phyloP scores from a whole-genome alignment of 2,888 invertebrate species.

The Steinernema scapterisci region DNA sequence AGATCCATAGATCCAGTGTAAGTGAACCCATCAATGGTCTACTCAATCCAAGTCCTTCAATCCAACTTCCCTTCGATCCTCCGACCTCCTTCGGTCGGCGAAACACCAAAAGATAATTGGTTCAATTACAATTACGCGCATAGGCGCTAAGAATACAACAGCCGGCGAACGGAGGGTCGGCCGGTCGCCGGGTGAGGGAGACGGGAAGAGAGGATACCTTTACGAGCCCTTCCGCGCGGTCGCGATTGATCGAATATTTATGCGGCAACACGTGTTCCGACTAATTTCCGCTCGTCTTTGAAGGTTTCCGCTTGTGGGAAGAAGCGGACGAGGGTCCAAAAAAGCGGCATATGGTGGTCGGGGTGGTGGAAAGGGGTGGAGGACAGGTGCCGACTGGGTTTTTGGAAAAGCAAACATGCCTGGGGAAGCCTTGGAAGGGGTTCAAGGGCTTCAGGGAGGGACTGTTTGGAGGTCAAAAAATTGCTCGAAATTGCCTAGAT shows the following conservation, averaged over 20 bases:
- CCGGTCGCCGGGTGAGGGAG: background rate
- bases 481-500: too few relatives aligned
- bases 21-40: background rate
- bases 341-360: conserved; percentile 24
- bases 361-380: background rate
- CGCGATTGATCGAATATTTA: conserved; percentile 27
- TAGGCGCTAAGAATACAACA: background rate
- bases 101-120: conserved; percentile 28
- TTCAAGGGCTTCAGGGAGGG: too few relatives aligned
- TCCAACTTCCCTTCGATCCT: too few relatives aligned
- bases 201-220: conserved; percentile 21
- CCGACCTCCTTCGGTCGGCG: background rate
- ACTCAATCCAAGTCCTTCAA: background rate
- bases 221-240: conserved; percentile 14
- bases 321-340: background rate
- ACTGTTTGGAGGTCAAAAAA: too few relatives aligned
- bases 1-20: too few relatives aligned
- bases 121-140: conserved; percentile 28
- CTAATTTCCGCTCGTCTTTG: conserved; percentile 25
- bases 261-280: conserved; percentile 31
- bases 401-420: conserved; percentile 23
- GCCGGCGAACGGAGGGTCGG: background rate
- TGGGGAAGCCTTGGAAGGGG: background rate
- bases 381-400: background rate
- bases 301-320: conserved; percentile 26